Percentiles rank a stretch among this genome's conserved stretches.
Evolutionary conservation across 2,888 invertebrate genomes (phyloP).

Genomic region (Argynnis bischoffii): DNA sequence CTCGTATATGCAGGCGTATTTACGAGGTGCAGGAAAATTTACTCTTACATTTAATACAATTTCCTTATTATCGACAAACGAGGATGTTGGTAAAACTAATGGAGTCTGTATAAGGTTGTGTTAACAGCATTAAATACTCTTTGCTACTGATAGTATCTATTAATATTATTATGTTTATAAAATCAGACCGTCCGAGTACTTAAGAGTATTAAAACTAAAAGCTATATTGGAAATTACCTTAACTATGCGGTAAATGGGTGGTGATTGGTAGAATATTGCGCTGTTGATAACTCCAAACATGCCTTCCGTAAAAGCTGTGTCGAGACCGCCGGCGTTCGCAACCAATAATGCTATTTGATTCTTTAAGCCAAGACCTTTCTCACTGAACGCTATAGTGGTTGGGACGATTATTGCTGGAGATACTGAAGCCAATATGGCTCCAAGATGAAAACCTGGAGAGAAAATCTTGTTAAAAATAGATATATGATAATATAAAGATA

Average conservation of each 20-base stretch:
- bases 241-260: conserved; percentile 78
- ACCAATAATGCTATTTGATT: conserved; percentile 96
- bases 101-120: conserved; percentile 21
- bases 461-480: background rate
- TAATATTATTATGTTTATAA: conserved; percentile 14
- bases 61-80: conserved; percentile 20
- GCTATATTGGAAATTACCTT: conserved; percentile 57
- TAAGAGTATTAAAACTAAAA: conserved; percentile 31
- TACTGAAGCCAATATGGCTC: conserved; percentile 94
- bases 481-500: no score
- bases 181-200: conserved; percentile 27
- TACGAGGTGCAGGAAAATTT: conserved; percentile 9
- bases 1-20: background rate
- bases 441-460: conserved; percentile 86
- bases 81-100: conserved; percentile 27
- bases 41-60: conserved; percentile 16
- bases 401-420: conserved; percentile 98
- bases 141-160: conserved; percentile 30
- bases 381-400: conserved; percentile 89
- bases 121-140: conserved; percentile 24
- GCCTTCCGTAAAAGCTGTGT: conserved; percentile 97
- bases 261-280: conserved; percentile 90
- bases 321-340: conserved; percentile 96
- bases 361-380: conserved; percentile 92
- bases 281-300: conserved; percentile 94